Evolutionary conservation across 2,113 vertebrate species (phyloP).

Genomic region (Pteruthius melanotis): DNA sequence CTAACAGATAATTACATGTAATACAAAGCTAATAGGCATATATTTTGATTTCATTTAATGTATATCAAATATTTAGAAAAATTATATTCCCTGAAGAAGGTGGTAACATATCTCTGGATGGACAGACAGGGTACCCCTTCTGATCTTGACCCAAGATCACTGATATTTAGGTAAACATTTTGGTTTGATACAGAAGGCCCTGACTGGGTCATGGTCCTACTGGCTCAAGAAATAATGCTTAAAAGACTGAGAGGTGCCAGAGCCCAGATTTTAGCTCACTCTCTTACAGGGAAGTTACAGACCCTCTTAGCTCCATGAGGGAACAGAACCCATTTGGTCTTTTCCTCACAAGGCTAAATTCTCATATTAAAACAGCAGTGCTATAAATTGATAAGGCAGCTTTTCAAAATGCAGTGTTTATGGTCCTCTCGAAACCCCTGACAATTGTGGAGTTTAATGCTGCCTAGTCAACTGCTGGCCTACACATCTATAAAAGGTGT

Average conservation of each 20-base stretch:
- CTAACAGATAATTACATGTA: neutral
- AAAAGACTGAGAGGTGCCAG: neutral
- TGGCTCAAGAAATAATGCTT: neutral
- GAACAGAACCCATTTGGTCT: neutral
- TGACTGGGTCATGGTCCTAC: neutral
- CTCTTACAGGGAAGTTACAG: neutral
- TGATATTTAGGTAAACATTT: neutral
- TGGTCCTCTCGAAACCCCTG: neutral
- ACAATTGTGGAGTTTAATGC: neutral
- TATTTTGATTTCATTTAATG: neutral
- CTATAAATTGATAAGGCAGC: neutral
- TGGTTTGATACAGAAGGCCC: neutral
- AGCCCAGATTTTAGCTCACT: neutral
- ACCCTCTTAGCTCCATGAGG: neutral
- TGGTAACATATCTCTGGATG: neutral
- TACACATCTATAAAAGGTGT: neutral
- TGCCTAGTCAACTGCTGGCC: neutral
- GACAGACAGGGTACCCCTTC: neutral
- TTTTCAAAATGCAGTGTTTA: neutral
- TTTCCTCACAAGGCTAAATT: neutral
- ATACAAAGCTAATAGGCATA: neutral
- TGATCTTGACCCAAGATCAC: neutral
- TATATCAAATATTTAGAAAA: neutral
- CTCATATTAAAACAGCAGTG: neutral
- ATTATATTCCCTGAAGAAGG: neutral